A percentile compares a stretch with the other conserved stretches of the same genome.
Evolutionary conservation across 2,113 vertebrate species (phyloP).

Genomic region (Tinamus guttatus): DNA sequence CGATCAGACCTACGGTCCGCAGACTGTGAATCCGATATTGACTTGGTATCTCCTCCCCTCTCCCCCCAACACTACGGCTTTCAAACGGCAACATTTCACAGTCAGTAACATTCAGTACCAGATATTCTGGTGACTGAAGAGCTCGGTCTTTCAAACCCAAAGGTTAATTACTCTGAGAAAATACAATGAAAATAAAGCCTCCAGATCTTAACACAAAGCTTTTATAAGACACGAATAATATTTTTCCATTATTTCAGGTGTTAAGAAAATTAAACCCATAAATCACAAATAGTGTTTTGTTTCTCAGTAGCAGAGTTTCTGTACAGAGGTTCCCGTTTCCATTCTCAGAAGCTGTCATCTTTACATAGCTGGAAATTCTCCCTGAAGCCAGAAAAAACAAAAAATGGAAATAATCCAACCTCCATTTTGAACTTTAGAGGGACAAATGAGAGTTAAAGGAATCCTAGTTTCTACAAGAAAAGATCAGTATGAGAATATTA

Average conservation of each 20-base stretch:
- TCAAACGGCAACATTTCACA: no score
- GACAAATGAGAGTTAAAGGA: conserved; percentile 1
- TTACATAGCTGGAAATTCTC: neutral
- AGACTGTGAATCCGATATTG: no score
- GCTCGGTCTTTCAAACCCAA: neutral
- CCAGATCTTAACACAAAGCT: neutral
- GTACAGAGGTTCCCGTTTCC: neutral
- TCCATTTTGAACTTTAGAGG: conserved; percentile 4
- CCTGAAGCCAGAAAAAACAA: neutral
- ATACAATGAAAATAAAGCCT: neutral
- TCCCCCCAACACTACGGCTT: no score
- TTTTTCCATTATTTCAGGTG: neutral
- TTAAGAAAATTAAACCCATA: neutral
- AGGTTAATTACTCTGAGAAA: neutral
- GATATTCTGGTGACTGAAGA: neutral
- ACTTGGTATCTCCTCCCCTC: no score
- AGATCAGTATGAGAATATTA: neutral
- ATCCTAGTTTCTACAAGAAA: neutral
- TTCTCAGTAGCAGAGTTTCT: neutral
- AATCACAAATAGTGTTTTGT: neutral
- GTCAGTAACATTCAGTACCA: no score
- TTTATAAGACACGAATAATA: neutral
- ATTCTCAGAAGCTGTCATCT: conserved; percentile 32
- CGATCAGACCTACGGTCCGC: no score
- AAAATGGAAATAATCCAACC: neutral